Conservation (phyloP, 1,140 invertebrate species). For the Nasonia giraulti region DNA sequence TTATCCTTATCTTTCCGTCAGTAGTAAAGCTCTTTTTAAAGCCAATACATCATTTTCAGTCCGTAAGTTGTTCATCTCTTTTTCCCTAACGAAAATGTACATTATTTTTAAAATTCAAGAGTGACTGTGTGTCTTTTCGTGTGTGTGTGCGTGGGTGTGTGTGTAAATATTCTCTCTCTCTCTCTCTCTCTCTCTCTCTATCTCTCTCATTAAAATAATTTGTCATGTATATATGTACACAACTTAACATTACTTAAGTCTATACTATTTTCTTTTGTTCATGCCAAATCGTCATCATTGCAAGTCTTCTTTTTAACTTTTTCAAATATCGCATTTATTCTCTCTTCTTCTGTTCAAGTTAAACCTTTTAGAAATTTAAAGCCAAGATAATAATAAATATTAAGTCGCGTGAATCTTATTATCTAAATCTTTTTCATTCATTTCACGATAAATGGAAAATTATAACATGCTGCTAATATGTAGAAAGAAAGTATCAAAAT, state of each 20-base stretch:
- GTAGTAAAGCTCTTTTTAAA: constrained; percentile 41
- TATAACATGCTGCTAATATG: constrained; percentile 3
- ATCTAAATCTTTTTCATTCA: constrained; percentile 30
- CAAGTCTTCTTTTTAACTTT: neutral
- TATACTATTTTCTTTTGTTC: constrained; percentile 23
- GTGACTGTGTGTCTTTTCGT: neutral
- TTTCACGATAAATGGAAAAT: constrained; percentile 3
- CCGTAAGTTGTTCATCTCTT: neutral
- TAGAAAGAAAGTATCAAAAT: constrained; percentile 29
- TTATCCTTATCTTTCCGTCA: constrained; percentile 17
- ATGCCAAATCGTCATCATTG: constrained; percentile 10
- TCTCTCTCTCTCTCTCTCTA: constrained; percentile 4
- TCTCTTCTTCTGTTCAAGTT: neutral
- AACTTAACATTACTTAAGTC: constrained; percentile 38
- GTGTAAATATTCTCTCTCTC: constrained; percentile 13
- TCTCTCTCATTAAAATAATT: constrained; percentile 9
- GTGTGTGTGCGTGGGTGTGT: neutral
- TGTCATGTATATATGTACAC: constrained; percentile 44
- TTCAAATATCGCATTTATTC: neutral
- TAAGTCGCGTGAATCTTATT: constrained; percentile 25
- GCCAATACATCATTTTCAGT: constrained; percentile 32
- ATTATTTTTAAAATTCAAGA: constrained; percentile 42
- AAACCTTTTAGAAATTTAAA: constrained; percentile 11
- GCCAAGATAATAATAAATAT: constrained; percentile 22
- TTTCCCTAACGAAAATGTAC: constrained; percentile 41